Evolutionary conservation across 2,113 vertebrate species (phyloP), one percentile per base, ranked within the genome.

Genomic region (Cavia porcellus): DNA sequence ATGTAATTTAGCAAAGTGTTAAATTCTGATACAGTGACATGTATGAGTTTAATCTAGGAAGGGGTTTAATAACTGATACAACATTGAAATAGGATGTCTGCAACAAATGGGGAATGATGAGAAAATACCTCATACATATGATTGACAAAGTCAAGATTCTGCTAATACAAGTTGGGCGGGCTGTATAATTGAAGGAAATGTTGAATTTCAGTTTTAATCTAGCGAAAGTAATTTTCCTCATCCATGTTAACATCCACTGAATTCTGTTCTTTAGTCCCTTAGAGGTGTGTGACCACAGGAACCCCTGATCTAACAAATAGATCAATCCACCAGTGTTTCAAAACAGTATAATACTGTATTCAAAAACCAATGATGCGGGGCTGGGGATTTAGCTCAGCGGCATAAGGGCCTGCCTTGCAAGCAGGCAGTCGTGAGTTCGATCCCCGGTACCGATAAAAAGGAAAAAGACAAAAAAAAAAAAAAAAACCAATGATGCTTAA

Each of bases 101-200:
- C 42, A 92, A 20, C 83, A 80, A 42, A 35, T 85, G 19, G 15
- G 74, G n/a, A 72, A 32, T 74, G 64, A 38, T 75, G 47, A 11
- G 17, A 70, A 95, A 94, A 84, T 72, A 66, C 19, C 5, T 42
- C 45, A 32, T 45, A n/a, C 66, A 14, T 86, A 3, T 84, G 47
- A 79, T 50, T n/a, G 52, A 80, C 25, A 82, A 59, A 95, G 64
- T 87, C 17, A 66, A 79, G 19, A 74, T 47, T 89, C 19, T 45
- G 38, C 32, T 87, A 52, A 52, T 80, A 70, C 19, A 81, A 25
- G 62, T 6, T 52, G 70, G 38, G 35, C 45, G 95, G 28, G 25
- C 70, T 91, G 80, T 90, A 50, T 84, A 83, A 84, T 61, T 4
- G 47, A 93, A 96, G 42, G 30, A 79, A 96, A 94, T 80, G 47